Evolutionary conservation across 2,888 invertebrate species (phyloP), one percentile per base, ranked within the genome.

Genomic region (Conops quadrifasciatus): DNA sequence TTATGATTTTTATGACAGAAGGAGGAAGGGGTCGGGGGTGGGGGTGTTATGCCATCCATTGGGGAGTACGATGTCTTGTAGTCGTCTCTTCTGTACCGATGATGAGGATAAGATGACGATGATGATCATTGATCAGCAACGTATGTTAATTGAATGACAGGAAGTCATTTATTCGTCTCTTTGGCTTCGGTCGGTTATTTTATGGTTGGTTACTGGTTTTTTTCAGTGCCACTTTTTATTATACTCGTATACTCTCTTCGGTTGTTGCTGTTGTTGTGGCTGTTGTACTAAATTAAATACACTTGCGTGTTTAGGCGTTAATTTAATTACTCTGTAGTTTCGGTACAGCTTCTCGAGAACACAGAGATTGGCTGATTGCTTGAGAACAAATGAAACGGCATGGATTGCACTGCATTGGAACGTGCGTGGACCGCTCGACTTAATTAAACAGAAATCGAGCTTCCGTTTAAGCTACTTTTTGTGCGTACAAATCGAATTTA

Each of bases 181-280:
- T n/a, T n/a, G 64, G 67, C 30, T 43, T 45, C 21, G 59, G 16
- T 43, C 67, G 51, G 67, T 58, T n/a, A n/a, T 70, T 72, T 71
- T 67, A 69, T 59, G 47, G 73, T 72, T 71, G 73, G 71, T 75
- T 73, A 72, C 71, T 73, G 72, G 73, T 75, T 73, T 73, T 74
- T 75, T 49, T n/a, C n/a, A n/a, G n/a, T n/a, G n/a, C n/a, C n/a
- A n/a, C n/a, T n/a, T n/a, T n/a, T n/a, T n/a, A n/a, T n/a, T n/a
- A n/a, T n/a, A n/a, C n/a, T n/a, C n/a, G n/a, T n/a, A n/a, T n/a
- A n/a, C n/a, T n/a, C n/a, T n/a, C n/a, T n/a, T n/a, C 73, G 72
- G 75, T 70, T n/a, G n/a, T n/a, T n/a, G n/a, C n/a, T n/a, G n/a
- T 75, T 71, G 72, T 7, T 21, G 15, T 43, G 11, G 30, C 60